These are phyloP conservation scores for Plodia interpunctella DNA, from an alignment of 1,140 invertebrate species.

Conservation along the genomic window DNA sequence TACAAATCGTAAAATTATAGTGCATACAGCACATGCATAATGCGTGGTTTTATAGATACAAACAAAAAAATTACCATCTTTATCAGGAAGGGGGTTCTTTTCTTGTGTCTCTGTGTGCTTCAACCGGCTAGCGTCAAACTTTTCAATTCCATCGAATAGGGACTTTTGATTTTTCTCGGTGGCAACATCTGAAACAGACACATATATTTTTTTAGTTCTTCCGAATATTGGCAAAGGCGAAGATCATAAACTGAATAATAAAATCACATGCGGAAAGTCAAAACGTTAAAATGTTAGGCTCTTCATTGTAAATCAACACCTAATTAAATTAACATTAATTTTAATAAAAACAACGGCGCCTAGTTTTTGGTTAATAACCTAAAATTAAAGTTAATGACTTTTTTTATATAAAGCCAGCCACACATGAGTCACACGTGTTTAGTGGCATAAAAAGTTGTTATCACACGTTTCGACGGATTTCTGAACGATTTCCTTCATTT, in stretches of 20 bases:
- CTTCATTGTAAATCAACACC: too few species aligned
- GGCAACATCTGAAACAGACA: conserved; percentile 83
- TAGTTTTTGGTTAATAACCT: too few species aligned
- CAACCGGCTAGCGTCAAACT: conserved; percentile 88
- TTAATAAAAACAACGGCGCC: too few species aligned
- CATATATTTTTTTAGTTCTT: neutral
- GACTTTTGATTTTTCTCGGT: conserved; percentile 90
- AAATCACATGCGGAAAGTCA: too few species aligned
- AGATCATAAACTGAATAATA: too few species aligned
- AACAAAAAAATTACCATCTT: conserved; percentile 86
- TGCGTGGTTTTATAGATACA: neutral
- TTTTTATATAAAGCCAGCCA: too few species aligned
- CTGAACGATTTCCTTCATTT: neutral
- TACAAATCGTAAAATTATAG: neutral
- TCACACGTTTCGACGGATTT: neutral
- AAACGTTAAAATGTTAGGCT: too few species aligned
- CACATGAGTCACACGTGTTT: neutral
- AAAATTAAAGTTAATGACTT: too few species aligned
- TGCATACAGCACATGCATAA: neutral
- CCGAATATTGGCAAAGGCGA: too few species aligned
- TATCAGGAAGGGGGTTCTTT: conserved; percentile 95
- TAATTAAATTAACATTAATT: too few species aligned
- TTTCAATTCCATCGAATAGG: conserved; percentile 89
- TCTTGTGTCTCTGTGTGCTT: conserved; percentile 96
- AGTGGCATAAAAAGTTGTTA: neutral